phyloP scores from a whole-genome alignment of 2,888 invertebrate species.

The Heteropelma amictum region DNA sequence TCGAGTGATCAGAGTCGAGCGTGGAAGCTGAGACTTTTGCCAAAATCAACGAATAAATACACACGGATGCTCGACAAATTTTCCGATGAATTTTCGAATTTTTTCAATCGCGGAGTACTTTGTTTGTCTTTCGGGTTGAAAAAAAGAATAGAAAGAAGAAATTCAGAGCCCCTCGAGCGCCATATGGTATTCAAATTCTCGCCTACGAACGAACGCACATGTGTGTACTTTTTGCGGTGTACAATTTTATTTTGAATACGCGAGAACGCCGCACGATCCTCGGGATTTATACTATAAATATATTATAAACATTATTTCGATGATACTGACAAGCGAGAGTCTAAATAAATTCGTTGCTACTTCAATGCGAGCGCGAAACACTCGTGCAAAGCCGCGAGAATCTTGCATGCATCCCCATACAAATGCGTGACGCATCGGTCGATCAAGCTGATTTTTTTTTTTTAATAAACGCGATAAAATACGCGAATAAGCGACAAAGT shows the following conservation, averaged over 20 bases:
- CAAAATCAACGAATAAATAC: not conserved
- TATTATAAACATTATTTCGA: conserved; percentile 13
- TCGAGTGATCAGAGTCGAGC: conserved; percentile 74
- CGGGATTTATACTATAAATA: conserved; percentile 30
- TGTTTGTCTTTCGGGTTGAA: too few relatives aligned
- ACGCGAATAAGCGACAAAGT: too few relatives aligned
- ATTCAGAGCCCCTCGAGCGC: conserved; percentile 20
- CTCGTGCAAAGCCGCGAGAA: conserved; percentile 49
- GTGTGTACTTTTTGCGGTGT: not conserved
- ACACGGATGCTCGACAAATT: too few relatives aligned
- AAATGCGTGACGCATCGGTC: conserved; percentile 32
- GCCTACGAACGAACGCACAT: conserved; percentile 2
- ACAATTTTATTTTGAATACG: conserved; percentile 8
- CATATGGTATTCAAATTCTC: conserved; percentile 13
- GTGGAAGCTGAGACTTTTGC: conserved; percentile 69
- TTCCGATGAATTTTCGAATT: not conserved
- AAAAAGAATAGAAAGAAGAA: too few relatives aligned
- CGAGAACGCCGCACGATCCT: conserved; percentile 57
- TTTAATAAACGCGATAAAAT: too few relatives aligned
- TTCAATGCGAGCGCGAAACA: conserved; percentile 39
- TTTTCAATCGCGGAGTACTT: too few relatives aligned
- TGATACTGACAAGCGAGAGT: conserved; percentile 40
- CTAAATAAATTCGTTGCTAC: conserved; percentile 17
- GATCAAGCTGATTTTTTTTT: too few relatives aligned
- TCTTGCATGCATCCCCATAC: conserved; percentile 27